These are phyloP conservation scores for Sebastolobus altivelis DNA, from an alignment of 2,797 vertebrate species.

Conservation along the genomic window DNA sequence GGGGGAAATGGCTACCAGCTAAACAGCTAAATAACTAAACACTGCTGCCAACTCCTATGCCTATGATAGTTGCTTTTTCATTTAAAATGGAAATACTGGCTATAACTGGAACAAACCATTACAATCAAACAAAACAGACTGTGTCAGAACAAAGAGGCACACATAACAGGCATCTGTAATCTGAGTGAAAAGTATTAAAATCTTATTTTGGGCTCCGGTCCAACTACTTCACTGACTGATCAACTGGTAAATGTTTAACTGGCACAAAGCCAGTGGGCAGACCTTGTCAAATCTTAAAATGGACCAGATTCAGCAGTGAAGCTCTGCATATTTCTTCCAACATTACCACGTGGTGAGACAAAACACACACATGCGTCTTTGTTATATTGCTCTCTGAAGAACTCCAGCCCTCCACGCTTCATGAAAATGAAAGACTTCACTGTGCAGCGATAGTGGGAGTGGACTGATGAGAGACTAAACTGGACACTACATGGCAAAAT, in stretches of 20 bases:
- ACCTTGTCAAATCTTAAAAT: not conserved
- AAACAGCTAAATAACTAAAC: not conserved
- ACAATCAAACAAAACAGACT: not conserved
- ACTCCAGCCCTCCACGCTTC: conserved; percentile 21
- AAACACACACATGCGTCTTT: conserved; percentile 38
- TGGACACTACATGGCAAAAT: not conserved
- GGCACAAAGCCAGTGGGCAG: conserved; percentile 5
- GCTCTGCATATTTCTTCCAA: conserved; percentile 31
- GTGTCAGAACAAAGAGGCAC: not conserved
- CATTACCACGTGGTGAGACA: conserved; percentile 14
- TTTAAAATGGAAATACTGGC: not conserved
- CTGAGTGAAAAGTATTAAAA: conserved; percentile 13
- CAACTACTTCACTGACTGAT: conserved; percentile 14
- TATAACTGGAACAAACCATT: not conserved
- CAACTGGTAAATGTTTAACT: conserved; percentile 1
- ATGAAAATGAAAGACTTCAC: conserved; percentile 46
- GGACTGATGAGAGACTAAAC: conserved; percentile 1
- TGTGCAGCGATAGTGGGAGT: conserved; percentile 54
- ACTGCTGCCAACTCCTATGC: not conserved
- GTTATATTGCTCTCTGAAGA: conserved; percentile 35
- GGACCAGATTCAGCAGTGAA: conserved; percentile 13
- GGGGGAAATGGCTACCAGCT: not conserved
- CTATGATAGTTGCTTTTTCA: not conserved
- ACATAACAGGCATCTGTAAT: conserved; percentile 14
- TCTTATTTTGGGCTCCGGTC: conserved; percentile 34